A percentile compares a stretch with the other conserved stretches of the same genome.
phyloP scores from a whole-genome alignment of 30 jellyfish, hydroid and myxozoan genomes.

The Hydractinia echinata region DNA sequence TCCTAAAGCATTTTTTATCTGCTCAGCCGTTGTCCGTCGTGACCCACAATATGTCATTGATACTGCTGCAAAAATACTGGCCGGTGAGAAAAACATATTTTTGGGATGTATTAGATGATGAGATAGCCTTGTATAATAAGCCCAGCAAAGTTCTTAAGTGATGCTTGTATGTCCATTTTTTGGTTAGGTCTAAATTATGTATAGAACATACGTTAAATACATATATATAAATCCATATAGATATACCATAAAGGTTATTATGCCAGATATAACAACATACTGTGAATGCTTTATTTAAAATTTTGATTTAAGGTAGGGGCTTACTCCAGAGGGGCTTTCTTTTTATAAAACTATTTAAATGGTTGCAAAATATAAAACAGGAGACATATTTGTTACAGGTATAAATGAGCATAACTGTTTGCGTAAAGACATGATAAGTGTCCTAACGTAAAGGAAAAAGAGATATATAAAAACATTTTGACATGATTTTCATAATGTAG shows the following conservation, averaged over 20 bases:
- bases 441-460: too few species aligned
- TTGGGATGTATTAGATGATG: not conserved
- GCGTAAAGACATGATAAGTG: too few species aligned
- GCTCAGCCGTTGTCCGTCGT: constrained; percentile 28
- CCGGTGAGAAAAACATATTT: constrained; percentile 62
- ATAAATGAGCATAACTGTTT: too few species aligned
- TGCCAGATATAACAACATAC: not conserved
- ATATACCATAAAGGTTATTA: not conserved
- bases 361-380: too few species aligned
- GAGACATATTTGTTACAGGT: too few species aligned
- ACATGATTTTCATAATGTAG: too few species aligned
- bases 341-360: too few species aligned
- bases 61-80: constrained; percentile 50
- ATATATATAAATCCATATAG: not conserved
- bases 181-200: not conserved
- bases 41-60: constrained; percentile 64
- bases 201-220: not conserved
- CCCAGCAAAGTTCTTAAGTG: not conserved
- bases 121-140: not conserved
- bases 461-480: too few species aligned
- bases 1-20: constrained; percentile 42
- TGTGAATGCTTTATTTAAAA: too few species aligned
- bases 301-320: too few species aligned
- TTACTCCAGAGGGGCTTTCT: too few species aligned
- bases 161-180: not conserved